These are phyloP conservation scores for Eufriesea mexicana DNA, from an alignment of 1,140 invertebrate genomes.

Conservation along the genomic window DNA sequence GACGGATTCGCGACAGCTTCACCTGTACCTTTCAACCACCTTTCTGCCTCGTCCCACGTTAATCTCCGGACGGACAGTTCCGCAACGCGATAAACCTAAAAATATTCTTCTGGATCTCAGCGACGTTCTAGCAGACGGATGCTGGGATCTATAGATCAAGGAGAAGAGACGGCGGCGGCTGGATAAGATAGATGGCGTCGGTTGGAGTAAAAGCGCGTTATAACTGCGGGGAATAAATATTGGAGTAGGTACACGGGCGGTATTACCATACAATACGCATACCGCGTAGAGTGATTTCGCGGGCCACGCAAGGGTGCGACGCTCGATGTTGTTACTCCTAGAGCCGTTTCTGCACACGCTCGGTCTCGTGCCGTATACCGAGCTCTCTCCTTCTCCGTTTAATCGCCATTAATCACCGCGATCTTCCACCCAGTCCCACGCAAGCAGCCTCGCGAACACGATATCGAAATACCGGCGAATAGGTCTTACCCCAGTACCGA, in stretches of 20 bases:
- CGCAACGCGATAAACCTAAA: neutral
- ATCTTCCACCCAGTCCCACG: constrained; percentile 65
- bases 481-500: constrained; percentile 49
- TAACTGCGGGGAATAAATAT: constrained; percentile 70
- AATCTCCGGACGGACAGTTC: neutral
- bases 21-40: neutral
- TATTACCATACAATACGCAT: constrained; percentile 74
- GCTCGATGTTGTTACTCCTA: constrained; percentile 61
- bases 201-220: constrained; percentile 69
- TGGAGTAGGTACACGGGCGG: constrained; percentile 68
- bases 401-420: constrained; percentile 68
- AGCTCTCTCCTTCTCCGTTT: constrained; percentile 55
- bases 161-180: constrained; percentile 22
- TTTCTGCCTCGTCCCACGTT: neutral
- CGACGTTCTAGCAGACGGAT: constrained; percentile 32
- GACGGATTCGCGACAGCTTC: neutral
- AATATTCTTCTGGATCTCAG: neutral
- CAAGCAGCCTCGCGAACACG: constrained; percentile 49
- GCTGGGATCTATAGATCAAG: constrained; percentile 48
- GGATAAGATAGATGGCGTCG: constrained; percentile 64
- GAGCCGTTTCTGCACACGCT: constrained; percentile 50
- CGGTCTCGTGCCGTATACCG: constrained; percentile 22
- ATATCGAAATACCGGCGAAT: constrained; percentile 64
- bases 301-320: constrained; percentile 70
- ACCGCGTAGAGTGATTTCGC: constrained; percentile 68